phyloP scores from a whole-genome alignment of 2,113 vertebrate genomes.

The Rhea americana region DNA sequence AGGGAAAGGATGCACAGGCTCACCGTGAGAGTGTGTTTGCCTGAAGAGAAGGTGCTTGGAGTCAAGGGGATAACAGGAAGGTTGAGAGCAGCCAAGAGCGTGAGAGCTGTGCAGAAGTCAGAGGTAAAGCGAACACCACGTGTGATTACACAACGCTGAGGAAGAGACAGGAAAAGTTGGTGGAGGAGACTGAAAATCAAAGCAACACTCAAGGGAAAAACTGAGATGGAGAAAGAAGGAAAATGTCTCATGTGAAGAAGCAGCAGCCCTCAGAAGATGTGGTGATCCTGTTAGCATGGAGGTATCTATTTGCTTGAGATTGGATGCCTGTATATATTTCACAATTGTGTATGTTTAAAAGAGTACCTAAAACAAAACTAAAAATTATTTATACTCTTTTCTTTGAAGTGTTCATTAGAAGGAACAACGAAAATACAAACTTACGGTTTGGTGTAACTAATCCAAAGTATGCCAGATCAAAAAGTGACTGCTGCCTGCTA shows the following conservation, averaged over 20 bases:
- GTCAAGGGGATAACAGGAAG: not conserved
- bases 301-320: not conserved
- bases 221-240: not conserved
- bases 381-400: not conserved
- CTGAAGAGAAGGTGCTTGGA: not conserved
- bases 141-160: not conserved
- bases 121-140: not conserved
- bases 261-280: not conserved
- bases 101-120: not conserved
- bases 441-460: not conserved
- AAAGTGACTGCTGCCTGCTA: not conserved
- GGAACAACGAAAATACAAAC: not conserved
- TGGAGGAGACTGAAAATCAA: not conserved
- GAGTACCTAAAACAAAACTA: not conserved
- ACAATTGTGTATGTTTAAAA: not conserved
- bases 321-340: not conserved
- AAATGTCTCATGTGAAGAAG: not conserved
- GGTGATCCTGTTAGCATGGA: not conserved
- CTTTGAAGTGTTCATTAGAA: not conserved
- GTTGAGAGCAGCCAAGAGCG: not conserved
- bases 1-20: not conserved
- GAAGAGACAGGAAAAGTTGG: not conserved
- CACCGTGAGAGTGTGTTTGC: not conserved
- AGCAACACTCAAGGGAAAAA: not conserved
- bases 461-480: not conserved